Conservation (phyloP, 2,113 vertebrate species). For the Haliaeetus leucogaster region DNA sequence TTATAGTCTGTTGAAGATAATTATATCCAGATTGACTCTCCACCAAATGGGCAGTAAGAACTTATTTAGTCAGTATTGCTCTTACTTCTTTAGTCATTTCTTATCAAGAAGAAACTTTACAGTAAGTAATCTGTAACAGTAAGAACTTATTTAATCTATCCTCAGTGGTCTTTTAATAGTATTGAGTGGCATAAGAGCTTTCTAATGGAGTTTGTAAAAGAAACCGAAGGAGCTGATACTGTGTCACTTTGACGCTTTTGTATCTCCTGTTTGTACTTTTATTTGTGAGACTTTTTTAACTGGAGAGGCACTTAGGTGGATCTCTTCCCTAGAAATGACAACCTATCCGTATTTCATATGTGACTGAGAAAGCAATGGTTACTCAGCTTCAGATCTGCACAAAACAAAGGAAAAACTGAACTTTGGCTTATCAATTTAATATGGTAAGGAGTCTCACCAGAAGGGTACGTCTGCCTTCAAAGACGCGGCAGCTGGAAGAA, state of each 20-base stretch:
- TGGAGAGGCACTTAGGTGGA: not conserved
- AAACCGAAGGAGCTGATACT: not conserved
- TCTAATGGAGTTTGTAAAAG: not conserved
- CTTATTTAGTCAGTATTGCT: not conserved
- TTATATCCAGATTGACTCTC: not conserved
- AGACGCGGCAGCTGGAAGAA: not conserved
- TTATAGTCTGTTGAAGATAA: not conserved
- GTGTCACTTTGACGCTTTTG: not conserved
- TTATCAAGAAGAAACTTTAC: not conserved
- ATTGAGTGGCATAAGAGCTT: not conserved
- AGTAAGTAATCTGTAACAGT: not conserved
- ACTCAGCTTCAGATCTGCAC: not conserved
- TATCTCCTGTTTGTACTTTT: not conserved
- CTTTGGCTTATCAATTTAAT: not conserved
- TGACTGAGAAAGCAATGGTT: not conserved
- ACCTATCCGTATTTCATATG: not conserved
- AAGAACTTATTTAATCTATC: not conserved
- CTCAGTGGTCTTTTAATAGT: not conserved
- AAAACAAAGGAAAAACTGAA: not conserved
- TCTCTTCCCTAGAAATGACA: not conserved
- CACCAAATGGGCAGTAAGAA: not conserved
- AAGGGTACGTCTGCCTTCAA: not conserved
- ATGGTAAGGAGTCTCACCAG: not conserved
- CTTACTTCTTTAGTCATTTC: not conserved
- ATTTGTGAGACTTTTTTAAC: not conserved